Conservation (phyloP, 2,797 vertebrate genomes). For the Leptatherina wallacei region DNA sequence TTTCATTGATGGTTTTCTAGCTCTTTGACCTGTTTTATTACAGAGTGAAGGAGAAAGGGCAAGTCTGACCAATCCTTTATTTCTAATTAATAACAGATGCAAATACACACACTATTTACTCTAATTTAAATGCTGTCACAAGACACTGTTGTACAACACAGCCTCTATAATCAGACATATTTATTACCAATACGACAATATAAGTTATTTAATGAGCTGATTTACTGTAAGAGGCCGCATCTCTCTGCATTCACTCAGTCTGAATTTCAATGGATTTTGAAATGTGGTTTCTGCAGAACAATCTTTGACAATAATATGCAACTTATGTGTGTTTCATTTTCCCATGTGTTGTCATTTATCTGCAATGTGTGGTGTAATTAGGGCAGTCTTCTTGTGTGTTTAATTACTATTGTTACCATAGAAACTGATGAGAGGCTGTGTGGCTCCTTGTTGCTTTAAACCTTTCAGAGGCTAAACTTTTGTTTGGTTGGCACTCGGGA, state of each 20-base stretch:
- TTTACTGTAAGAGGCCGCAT: constrained; percentile 39
- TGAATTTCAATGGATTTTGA: not conserved
- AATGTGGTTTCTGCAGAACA: not conserved
- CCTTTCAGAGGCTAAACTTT: constrained; percentile 61
- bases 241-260: not conserved
- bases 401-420: constrained; percentile 47
- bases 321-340: not conserved
- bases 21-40: not conserved
- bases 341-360: constrained; percentile 21
- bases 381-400: constrained; percentile 29
- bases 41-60: not conserved
- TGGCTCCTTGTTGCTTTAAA: constrained; percentile 39
- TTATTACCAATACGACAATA: constrained; percentile 37
- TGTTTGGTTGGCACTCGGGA: constrained; percentile 56
- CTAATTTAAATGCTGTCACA: not conserved
- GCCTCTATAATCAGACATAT: constrained; percentile 8
- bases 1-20: not conserved
- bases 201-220: constrained; percentile 51
- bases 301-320: not conserved
- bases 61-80: no score
- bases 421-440: constrained; percentile 38
- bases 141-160: constrained; percentile 19
- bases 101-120: not conserved
- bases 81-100: no score
- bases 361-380: constrained; percentile 32